Evolutionary conservation across 30 jellyfish, hydroid and myxozoan genomes (phyloP), one percentile per base, ranked within the genome.

Genomic region (Aurelia sp.): DNA sequence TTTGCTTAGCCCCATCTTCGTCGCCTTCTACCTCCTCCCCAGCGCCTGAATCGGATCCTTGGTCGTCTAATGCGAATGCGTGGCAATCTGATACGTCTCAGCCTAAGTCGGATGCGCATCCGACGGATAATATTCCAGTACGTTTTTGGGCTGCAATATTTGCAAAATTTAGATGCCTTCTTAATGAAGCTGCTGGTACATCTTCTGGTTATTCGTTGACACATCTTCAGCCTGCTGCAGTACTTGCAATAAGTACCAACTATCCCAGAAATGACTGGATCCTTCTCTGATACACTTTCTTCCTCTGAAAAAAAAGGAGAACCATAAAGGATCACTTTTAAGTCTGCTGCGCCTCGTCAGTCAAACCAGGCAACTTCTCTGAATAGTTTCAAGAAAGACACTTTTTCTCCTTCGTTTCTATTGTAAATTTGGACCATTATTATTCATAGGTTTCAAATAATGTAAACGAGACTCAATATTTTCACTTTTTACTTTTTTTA

Each of bases 101-200:
- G 21, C 20, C 89, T 19, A 1, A 78, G 89, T 44, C 55, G 13
- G 17, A 78, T 21, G 55, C 89, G 81, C 18, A 78, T 4, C 10
- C 89, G 89, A 27, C 79, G 59, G 58, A 78, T 27, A 44, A 18
- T 52, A 19, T 66, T 20, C 80, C 79, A 66, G 67, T 78, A 78
- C 0, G 79, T 63, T 27, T 63, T 78, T 52, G 89, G 89, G 79
- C 67, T 64, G 73, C 89, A 78, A 33, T 63, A 78, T 37, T 78
- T 78, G 72, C 89, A 78, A 19, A 44, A 40, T 3, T 44, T 62
- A 64, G 80, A 78, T 23, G 89, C 89, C 57, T 35, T 78, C 52
- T 48, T 64, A 35, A 78, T 64, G 62, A 11, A 11, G 11, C 80
- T 69, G 27, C 89, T 31, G 16, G 53, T 61, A 57, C 89, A 78